phyloP scores from a whole-genome alignment of 2,888 invertebrate species.

The Asteroscopus sphinx region DNA sequence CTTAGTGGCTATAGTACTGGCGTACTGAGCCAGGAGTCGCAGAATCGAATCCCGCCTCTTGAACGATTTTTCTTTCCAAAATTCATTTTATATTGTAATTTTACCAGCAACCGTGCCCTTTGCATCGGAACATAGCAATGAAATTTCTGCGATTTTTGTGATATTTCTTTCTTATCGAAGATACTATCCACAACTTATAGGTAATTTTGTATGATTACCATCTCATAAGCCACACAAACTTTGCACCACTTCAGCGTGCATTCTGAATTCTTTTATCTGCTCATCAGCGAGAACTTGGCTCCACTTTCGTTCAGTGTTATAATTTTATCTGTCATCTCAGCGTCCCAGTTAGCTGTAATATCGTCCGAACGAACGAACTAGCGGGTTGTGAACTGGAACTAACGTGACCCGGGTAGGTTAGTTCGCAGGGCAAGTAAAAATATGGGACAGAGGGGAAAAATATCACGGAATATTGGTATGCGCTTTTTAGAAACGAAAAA shows the following conservation, averaged over 20 bases:
- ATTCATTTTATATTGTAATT: too few relatives aligned
- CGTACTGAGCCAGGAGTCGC: too few relatives aligned
- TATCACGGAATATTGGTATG: slow-evolving; percentile 13
- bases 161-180: too few relatives aligned
- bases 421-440: slow-evolving; percentile 35
- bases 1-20: too few relatives aligned
- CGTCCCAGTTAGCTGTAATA: slow-evolving; percentile 49
- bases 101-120: too few relatives aligned
- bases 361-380: slow-evolving; percentile 36
- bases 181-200: too few relatives aligned
- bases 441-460: slow-evolving; percentile 32
- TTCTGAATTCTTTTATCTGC: slow-evolving; percentile 25
- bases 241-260: not conserved
- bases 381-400: slow-evolving; percentile 60
- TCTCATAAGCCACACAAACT: not conserved
- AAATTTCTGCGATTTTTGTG: too few relatives aligned
- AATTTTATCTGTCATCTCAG: slow-evolving; percentile 38
- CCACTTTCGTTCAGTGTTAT: slow-evolving; percentile 16
- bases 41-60: too few relatives aligned
- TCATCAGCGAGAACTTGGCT: slow-evolving; percentile 30
- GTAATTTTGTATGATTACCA: too few relatives aligned
- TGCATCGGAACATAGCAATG: too few relatives aligned
- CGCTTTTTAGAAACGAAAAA: not conserved
- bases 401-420: slow-evolving; percentile 47
- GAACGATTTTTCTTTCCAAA: too few relatives aligned